These are phyloP conservation scores for Dicyrtoma fusca DNA, from an alignment of 2,888 invertebrate genomes.

Conservation along the genomic window DNA sequence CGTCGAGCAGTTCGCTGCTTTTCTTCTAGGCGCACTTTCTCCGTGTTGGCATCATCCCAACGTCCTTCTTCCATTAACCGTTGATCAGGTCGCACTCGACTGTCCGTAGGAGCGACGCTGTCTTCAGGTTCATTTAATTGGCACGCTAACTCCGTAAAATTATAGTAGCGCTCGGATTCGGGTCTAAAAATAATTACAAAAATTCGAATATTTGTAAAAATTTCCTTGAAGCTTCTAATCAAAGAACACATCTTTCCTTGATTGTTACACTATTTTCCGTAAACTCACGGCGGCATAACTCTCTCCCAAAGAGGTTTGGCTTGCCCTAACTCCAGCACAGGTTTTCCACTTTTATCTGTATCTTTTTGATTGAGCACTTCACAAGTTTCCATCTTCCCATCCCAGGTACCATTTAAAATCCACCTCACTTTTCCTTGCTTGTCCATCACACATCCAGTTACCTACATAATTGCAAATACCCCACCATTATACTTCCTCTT, in stretches of 20 bases:
- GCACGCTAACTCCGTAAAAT: slow-evolving; percentile 92
- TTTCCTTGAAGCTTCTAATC: too few relatives aligned
- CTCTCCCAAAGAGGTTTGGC: slow-evolving; percentile 86
- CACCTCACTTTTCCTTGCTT: slow-evolving; percentile 65
- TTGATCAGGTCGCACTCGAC: slow-evolving; percentile 91
- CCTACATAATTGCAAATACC: slow-evolving; percentile 61
- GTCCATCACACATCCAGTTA: slow-evolving; percentile 70
- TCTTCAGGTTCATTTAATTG: slow-evolving; percentile 95
- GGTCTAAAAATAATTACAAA: slow-evolving; percentile 64
- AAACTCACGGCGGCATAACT: slow-evolving; percentile 70
- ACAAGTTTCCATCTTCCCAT: slow-evolving; percentile 91
- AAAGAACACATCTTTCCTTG: not conserved
- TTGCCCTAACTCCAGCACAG: slow-evolving; percentile 89
- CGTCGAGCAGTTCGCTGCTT: slow-evolving; percentile 86
- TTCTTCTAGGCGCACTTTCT: slow-evolving; percentile 87
- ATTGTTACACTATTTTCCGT: not conserved
- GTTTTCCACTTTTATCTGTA: slow-evolving; percentile 70
- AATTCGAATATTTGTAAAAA: slow-evolving; percentile 5
- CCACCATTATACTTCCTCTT: too few relatives aligned
- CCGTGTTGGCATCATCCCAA: slow-evolving; percentile 88
- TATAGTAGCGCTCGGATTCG: slow-evolving; percentile 78
- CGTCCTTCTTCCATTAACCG: slow-evolving; percentile 93
- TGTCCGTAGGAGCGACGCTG: slow-evolving; percentile 93
- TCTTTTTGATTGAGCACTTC: slow-evolving; percentile 75
- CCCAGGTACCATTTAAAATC: slow-evolving; percentile 88